Conservation (phyloP, 2,113 vertebrate species). For the Periophthalmodon schlosseri region DNA sequence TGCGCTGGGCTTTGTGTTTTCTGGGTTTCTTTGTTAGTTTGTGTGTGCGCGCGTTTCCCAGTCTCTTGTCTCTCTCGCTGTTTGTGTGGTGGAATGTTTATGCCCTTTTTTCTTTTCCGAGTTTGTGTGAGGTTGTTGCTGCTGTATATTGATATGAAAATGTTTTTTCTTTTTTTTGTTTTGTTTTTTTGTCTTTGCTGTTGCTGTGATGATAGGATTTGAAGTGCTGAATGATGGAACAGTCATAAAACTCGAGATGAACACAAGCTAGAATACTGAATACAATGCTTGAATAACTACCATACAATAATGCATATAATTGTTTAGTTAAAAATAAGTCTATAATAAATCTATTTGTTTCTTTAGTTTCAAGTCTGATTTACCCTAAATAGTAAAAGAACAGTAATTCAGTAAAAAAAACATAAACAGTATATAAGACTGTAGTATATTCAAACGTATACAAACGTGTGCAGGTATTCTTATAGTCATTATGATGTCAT, state of each 20-base stretch:
- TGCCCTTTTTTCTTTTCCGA: constrained; percentile 49
- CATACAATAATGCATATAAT: background rate
- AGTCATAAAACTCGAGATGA: constrained; percentile 64
- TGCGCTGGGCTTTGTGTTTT: constrained; percentile 70
- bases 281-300: background rate
- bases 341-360: too few relatives aligned
- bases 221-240: constrained; percentile 70
- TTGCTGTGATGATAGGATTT: constrained; percentile 57
- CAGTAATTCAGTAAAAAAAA: background rate
- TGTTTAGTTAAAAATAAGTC: background rate
- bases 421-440: background rate
- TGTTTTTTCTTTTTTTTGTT: constrained; percentile 26
- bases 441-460: constrained; percentile 19
- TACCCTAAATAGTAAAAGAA: background rate
- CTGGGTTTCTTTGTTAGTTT: constrained; percentile 69
- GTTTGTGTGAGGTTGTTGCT: constrained; percentile 66
- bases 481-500: constrained; percentile 55
- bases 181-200: constrained; percentile 51
- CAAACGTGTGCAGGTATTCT: constrained; percentile 28
- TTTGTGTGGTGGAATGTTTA: constrained; percentile 60
- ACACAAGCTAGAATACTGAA: constrained; percentile 26
- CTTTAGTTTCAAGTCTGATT: too few relatives aligned
- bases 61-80: constrained; percentile 51
- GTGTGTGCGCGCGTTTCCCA: constrained; percentile 53
- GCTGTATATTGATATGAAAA: constrained; percentile 71